Evolutionary conservation across 2,888 invertebrate species (phyloP), one percentile per base, ranked within the genome.

Genomic region (Leptinotarsa rubiginosa): DNA sequence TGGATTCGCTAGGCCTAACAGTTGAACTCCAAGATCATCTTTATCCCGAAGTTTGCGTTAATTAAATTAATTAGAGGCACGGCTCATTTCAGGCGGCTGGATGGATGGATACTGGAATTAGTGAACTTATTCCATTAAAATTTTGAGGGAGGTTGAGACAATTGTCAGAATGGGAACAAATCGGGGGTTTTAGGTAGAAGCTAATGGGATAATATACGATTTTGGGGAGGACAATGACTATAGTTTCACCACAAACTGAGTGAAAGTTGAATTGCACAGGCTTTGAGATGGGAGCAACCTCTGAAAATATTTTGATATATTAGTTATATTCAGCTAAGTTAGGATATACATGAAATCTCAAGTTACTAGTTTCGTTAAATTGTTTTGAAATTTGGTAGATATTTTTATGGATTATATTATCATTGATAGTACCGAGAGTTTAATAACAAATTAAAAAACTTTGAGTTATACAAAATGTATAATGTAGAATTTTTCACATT

Each of bases 51-150:
- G 25, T 31, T 31, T 31, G 62, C 25, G 41, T 62, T 62, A 62
- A 62, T 62, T 62, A 25, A 62, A 62, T 62, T 62, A 25, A 62
- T 62, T 16, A 62, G 62, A 10, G 16, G 41, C 41, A 62, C 41
- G 31, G n/a, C 31, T 62, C 62, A 62, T 31, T 62, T 62, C 31
- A 7, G 62, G n/a, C 31, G 5, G 25, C 12, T 41, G n/a, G 25
- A 31, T 12, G 41, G 41, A 62, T 62, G 7, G 25, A 41, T 62
- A n/a, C 5, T 62, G 2, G 41, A n/a, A 25, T 59, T 16, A 59
- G 59, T 16, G 20, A 25, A 62, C 31, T 62, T 62, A 62, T 62
- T n/a, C 41, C 18, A 62, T 62, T 31, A 62, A 62, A 31, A 62
- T 31, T 62, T 18, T 18, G n/a, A 25, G 31, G 31, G 22, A 22